Base-by-base conservation (phyloP, 2,888 invertebrate genomes). In the Mellilla xanthometata region DNA sequence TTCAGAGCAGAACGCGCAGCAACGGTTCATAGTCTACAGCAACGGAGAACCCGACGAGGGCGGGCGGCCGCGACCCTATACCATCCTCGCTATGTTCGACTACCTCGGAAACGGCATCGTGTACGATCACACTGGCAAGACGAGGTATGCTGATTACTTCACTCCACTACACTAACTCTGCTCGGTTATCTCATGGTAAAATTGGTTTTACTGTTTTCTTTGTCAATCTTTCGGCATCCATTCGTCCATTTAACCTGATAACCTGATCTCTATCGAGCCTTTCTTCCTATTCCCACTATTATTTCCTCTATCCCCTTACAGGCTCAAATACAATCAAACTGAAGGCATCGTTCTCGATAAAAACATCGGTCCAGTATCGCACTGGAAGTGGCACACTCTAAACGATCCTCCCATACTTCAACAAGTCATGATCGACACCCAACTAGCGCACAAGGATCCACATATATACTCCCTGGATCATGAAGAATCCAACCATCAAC, bases 331-430 rank as follows among this genome's bases (percentile, higher is more conserved):
- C 54, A 89, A 88, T 50, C 89, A 89, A 62, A 84, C 85, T 0
- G 89, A 89, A 70, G 89, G 89, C 8, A 75, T 86, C 6, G 61
- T 88, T 1, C 64, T 88, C 4, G 88, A 89, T 48, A 72, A 76
- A 29, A 60, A 56, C n/a, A 72, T 89, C 3, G 89, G 89, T 1
- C 88, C 89, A 0, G 75, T 77, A 1, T 74, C 87, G 2, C 79
- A 82, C 32, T 89, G 89, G 89, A 83, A 86, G 56, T 89, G 89
- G 89, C 89, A 89, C 45, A 76, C 81, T 0, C 53, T 89, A 31
- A 88, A 88, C 44, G 86, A 89, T 52, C 88, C 87, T 11, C 88
- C 88, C 2, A 76, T 81, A 1, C 59, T 88, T 19, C 86, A 86
- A 50, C 80, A 82, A 60, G 84, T 88, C 11, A 86, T 88, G 86